Evolutionary conservation across 2,113 vertebrate species (phyloP).

Genomic region (Poeciliopsis turrubarensis): DNA sequence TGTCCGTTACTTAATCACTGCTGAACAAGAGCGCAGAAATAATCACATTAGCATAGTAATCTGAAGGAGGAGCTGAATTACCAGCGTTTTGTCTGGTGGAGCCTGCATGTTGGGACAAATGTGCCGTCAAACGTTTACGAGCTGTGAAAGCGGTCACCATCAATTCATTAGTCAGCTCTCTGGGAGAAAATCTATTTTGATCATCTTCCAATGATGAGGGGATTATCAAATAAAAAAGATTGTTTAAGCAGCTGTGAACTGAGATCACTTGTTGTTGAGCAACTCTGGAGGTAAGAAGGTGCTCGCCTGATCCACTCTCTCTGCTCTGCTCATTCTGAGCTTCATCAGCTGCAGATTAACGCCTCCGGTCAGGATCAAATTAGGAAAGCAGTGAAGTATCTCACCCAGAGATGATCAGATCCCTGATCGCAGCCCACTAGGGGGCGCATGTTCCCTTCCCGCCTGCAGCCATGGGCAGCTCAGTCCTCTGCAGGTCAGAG

Average conservation of each 20-base stretch:
- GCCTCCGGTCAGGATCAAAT: not conserved
- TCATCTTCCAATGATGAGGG: slow-evolving; percentile 22
- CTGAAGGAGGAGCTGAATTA: slow-evolving; percentile 58
- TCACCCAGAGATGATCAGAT: not conserved
- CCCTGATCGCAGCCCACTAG: slow-evolving; percentile 43
- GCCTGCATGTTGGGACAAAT: slow-evolving; percentile 47
- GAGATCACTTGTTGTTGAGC: not conserved
- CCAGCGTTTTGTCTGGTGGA: slow-evolving; percentile 47
- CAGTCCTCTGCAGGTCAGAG: slow-evolving; percentile 10
- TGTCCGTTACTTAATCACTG: slow-evolving; percentile 67
- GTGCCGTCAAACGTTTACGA: slow-evolving; percentile 49
- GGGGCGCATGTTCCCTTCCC: slow-evolving; percentile 45
- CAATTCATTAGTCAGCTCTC: slow-evolving; percentile 48
- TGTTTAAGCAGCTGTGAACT: slow-evolving; percentile 5
- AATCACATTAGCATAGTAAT: slow-evolving; percentile 74
- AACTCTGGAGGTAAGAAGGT: not conserved
- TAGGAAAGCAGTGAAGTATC: not conserved
- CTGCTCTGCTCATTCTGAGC: not conserved
- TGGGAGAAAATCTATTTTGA: slow-evolving; percentile 4
- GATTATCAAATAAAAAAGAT: slow-evolving; percentile 1
- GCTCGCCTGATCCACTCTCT: not conserved
- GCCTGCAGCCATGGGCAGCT: not conserved
- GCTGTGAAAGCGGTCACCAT: slow-evolving; percentile 24
- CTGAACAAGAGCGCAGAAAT: slow-evolving; percentile 59
- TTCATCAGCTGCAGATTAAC: not conserved